Evolutionary conservation across 2,113 vertebrate species (phyloP), one percentile per base, ranked within the genome.

Genomic region (Nansenia antarctica): DNA sequence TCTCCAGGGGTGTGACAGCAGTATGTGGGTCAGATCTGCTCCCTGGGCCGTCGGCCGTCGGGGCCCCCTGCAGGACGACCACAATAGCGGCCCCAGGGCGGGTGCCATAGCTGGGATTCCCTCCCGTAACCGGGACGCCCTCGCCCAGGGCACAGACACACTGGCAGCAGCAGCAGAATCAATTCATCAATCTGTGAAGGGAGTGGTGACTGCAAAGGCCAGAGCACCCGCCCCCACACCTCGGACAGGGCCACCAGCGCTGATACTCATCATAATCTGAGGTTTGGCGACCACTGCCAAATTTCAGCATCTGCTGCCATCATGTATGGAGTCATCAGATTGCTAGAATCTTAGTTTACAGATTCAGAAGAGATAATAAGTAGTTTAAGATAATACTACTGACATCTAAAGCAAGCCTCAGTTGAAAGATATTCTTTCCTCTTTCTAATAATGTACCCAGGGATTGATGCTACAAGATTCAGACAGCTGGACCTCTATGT

Each of bases 1-100:
- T 93, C 90, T 93, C 91, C 90, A 92, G 91, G 91, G 91, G 89
- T 88, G 89, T 91, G 91, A 91, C 91, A 92, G 91, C 91, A 93
- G 90, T 93, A 93, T 93, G 91, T 90, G 88, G 89, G 91, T 90
- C 86, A 84, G 85, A 86, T 77, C 86, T 83, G 87, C 84, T 90
- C 88, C 81, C 80, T 61, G 87, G 87, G 88, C 87, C 84, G 85
- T 79, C 9, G 86, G 88, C 88, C 87, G 90, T 88, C 83, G 66
- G 79, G 88, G 89, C 87, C 90, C 88, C 91, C 91, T 90, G 91
- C 89, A 87, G 91, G 88, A 77, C 52, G 2, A 60, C 80, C 52
- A 92, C 89, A 93, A 93, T 92, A 87, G 91, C 83, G 81, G 79
- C 91, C 87, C 88, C 88, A 82, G 89, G 86, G 87, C 72, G 79